These are phyloP conservation scores for Bufotes viridis DNA, from an alignment of 2,797 vertebrate species.

Conservation along the genomic window DNA sequence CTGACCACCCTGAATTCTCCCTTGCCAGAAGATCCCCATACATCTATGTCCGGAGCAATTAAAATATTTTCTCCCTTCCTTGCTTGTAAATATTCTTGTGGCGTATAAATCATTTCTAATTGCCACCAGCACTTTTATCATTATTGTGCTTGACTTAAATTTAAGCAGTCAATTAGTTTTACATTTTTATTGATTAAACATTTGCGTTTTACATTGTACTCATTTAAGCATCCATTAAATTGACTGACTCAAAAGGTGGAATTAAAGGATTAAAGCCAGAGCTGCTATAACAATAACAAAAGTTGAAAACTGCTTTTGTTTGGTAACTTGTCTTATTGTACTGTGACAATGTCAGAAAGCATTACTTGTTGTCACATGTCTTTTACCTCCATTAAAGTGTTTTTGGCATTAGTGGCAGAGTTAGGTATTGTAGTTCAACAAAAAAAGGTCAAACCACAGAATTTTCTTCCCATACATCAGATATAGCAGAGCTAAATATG, in stretches of 20 bases:
- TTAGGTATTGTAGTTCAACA: background rate
- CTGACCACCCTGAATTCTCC: background rate
- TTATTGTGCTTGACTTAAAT: constrained; percentile 58
- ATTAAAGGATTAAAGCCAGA: constrained; percentile 44
- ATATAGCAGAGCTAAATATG: background rate
- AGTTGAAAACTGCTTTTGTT: background rate
- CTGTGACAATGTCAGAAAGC: background rate
- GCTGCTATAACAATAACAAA: background rate
- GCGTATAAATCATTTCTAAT: constrained; percentile 57
- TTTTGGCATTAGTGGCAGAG: background rate
- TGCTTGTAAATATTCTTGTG: constrained; percentile 33
- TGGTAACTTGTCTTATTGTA: constrained; percentile 10
- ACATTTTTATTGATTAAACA: constrained; percentile 64
- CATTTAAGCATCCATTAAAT: constrained; percentile 60
- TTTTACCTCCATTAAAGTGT: background rate
- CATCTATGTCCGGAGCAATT: background rate
- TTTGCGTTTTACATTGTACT: constrained; percentile 62
- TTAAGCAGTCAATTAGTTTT: constrained; percentile 63
- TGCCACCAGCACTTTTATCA: constrained; percentile 58
- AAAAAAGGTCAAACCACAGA: no score
- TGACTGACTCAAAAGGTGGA: constrained; percentile 53
- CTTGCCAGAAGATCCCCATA: background rate
- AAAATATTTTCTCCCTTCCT: background rate
- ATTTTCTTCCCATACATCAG: background rate
- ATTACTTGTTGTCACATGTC: background rate